A percentile compares a stretch with the other conserved stretches of the same genome.
Conservation (phyloP, 1,140 invertebrate genomes). For the Hyphantria cunea region DNA sequence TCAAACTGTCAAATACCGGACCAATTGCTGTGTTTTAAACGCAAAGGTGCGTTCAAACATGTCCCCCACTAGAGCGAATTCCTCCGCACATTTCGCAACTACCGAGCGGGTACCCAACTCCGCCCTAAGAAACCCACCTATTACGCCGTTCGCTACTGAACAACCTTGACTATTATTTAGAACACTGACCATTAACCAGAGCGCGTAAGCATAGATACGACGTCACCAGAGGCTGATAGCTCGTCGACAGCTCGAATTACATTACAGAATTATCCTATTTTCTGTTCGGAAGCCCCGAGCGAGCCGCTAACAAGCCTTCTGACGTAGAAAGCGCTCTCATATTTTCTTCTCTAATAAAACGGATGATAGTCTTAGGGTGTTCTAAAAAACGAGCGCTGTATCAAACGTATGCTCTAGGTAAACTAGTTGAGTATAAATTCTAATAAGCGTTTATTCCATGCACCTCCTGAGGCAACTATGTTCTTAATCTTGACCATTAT, state of each 20-base stretch:
- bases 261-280: constrained; percentile 62
- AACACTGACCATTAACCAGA: constrained; percentile 50
- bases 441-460: constrained; percentile 64
- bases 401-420: constrained; percentile 49
- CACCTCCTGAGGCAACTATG: constrained; percentile 66
- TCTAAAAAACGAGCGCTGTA: constrained; percentile 62
- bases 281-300: constrained; percentile 47
- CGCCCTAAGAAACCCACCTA: constrained; percentile 67
- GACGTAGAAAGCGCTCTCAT: constrained; percentile 55
- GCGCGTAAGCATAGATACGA: constrained; percentile 46
- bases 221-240: constrained; percentile 67
- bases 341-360: constrained; percentile 65
- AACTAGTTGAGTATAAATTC: constrained; percentile 63
- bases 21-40: constrained; percentile 64
- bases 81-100: constrained; percentile 57
- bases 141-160: constrained; percentile 67
- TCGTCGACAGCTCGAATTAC: constrained; percentile 70
- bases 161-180: constrained; percentile 69
- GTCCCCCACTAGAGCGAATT: constrained; percentile 70
- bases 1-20: constrained; percentile 69
- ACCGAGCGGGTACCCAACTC: constrained; percentile 43
- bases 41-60: constrained; percentile 50
- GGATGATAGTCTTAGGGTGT: constrained; percentile 54
- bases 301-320: constrained; percentile 52
- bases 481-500: constrained; percentile 74